These are phyloP conservation scores for Epirrhoe alternata DNA, from an alignment of 2,888 invertebrate species.

Conservation along the genomic window DNA sequence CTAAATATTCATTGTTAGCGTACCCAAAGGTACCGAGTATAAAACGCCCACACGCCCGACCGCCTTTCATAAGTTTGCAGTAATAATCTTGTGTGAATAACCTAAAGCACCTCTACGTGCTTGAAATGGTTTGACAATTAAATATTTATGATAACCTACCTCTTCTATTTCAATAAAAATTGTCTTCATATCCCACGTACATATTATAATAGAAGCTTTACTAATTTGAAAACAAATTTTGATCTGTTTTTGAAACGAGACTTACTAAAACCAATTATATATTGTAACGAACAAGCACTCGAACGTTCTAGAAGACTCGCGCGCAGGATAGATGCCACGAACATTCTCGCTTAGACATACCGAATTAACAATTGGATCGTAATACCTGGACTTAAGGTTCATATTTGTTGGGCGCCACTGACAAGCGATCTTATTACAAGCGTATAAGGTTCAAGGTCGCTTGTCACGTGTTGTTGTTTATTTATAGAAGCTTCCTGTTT, in stretches of 20 bases:
- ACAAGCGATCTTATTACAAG: too few relatives aligned
- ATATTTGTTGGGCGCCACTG: too few relatives aligned
- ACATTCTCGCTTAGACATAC: too few relatives aligned
- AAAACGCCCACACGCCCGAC: conserved; percentile 55
- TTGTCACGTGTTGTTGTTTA: too few relatives aligned
- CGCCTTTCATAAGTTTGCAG: conserved; percentile 56
- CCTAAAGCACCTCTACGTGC: conserved; percentile 37
- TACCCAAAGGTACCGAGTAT: conserved; percentile 53
- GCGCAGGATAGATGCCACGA: too few relatives aligned
- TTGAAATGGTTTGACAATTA: conserved; percentile 39
- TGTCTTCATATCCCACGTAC: neutral
- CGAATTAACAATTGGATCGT: too few relatives aligned
- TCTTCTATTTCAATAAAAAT: neutral
- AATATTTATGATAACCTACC: conserved; percentile 31
- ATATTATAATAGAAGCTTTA: neutral
- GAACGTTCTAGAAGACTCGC: too few relatives aligned
- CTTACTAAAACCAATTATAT: conserved; percentile 1
- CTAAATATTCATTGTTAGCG: conserved; percentile 57
- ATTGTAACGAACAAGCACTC: too few relatives aligned
- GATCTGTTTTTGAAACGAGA: neutral
- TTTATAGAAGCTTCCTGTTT: too few relatives aligned
- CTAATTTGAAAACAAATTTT: too few relatives aligned
- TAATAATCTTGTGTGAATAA: conserved; percentile 50
- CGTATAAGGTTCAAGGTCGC: too few relatives aligned
- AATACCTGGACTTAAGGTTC: too few relatives aligned